A percentile compares a stretch with the other conserved stretches of the same genome.
Evolutionary conservation across 2,888 invertebrate genomes (phyloP).

Genomic region (Lasioglossum calceatum): DNA sequence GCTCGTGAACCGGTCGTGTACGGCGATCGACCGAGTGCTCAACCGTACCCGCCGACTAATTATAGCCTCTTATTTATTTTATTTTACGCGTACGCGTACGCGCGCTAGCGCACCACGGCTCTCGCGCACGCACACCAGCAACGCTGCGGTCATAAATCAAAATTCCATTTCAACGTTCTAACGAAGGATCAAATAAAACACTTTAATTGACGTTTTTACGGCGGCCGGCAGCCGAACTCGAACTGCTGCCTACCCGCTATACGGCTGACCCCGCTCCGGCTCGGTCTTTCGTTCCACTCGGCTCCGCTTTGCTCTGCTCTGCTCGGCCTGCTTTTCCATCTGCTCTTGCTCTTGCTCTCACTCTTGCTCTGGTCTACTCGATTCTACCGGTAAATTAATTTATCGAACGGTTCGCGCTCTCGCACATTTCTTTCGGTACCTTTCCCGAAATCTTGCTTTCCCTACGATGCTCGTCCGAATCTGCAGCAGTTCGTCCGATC

Average conservation of each 20-base stretch:
- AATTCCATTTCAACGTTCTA: constrained; percentile 85
- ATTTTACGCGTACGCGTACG: constrained; percentile 77
- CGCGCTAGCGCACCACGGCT: constrained; percentile 64
- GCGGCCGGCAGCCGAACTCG: constrained; percentile 83
- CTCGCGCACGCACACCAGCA: constrained; percentile 63
- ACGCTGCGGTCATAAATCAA: constrained; percentile 82
- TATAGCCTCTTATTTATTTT: constrained; percentile 84
- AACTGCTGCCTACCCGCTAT: constrained; percentile 77
- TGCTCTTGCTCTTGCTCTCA: neutral
- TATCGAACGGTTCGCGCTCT: neutral
- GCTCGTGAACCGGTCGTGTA: constrained; percentile 68
- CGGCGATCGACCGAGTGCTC: constrained; percentile 62
- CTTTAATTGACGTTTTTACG: constrained; percentile 85
- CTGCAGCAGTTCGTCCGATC: neutral
- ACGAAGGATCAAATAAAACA: constrained; percentile 85
- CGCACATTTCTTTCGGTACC: neutral
- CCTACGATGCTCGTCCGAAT: neutral
- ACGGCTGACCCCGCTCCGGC: constrained; percentile 66
- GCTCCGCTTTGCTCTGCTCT: constrained; percentile 2
- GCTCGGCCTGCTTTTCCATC: neutral
- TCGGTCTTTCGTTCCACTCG: constrained; percentile 40
- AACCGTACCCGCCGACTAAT: constrained; percentile 78
- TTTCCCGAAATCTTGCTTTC: neutral
- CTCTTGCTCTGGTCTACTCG: neutral
- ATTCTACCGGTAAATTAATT: neutral